Base-by-base conservation (phyloP, 2,888 invertebrate species). In the Rotaria magnacalcarata region DNA sequence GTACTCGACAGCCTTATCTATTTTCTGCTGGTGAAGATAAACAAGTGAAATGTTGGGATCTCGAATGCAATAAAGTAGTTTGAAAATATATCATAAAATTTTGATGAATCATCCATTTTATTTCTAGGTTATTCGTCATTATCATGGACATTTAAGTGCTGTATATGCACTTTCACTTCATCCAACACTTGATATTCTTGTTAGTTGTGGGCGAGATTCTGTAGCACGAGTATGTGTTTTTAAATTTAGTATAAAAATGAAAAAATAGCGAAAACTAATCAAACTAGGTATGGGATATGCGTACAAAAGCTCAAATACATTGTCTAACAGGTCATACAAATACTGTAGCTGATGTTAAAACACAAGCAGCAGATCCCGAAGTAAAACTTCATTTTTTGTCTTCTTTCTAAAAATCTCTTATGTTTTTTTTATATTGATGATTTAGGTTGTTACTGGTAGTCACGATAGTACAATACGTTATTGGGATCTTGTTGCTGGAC, bases 1-100 rank as follows among this genome's bases (percentile, higher is more conserved):
- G 97, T 88, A 91, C 94, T 0, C 92, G 97, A 88, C 98, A 99
- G 92, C 99, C 99, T 4, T 99, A 99, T 90, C 92, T 99, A 84
- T 99, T 99, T 92, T 97, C 97, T 88, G 97, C 97, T 90, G 98
- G 99, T 21, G 99, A 99, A 92, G 99, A 99, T 91, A 94, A 98
- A 89, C 96, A 97, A 92, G 98, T 99, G 0, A 99, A 98, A 92
- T 99, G 99, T 90, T 99, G 99, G 99, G 99, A 99, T 92, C 93
- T 99, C 54, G 99, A 99, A 92, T 96, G 98, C 90, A 99, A 99
- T 90, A 99, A 99, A 92, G 95, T 94, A 88, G 5, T 80, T 43
- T 21, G 19, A 41, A 34, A 16, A 74, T 34, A 11, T 88, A 89
- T 87, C 87, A 34, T 34, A 34, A 34, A 34, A 34, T 34, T 34